These are phyloP conservation scores for Andinoacara biseriatus DNA, from an alignment of 2,113 vertebrate genomes.

Conservation along the genomic window DNA sequence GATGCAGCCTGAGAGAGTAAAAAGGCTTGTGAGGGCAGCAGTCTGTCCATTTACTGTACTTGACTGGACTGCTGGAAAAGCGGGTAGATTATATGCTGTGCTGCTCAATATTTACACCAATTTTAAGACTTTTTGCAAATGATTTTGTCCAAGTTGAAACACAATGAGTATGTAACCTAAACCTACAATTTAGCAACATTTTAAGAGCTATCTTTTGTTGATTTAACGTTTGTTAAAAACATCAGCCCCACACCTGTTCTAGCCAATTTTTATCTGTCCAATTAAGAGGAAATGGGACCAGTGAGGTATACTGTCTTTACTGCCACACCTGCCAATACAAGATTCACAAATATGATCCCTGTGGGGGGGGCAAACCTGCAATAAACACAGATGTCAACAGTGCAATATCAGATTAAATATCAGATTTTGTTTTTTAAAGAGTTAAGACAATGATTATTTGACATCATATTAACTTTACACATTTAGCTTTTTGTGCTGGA, in stretches of 20 bases:
- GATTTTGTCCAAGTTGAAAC: neutral
- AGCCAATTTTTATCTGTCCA: neutral
- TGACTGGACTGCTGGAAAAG: conserved; percentile 23
- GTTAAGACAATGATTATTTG: neutral
- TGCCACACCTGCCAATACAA: neutral
- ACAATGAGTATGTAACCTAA: neutral
- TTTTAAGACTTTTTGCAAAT: conserved; percentile 22
- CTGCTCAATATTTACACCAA: conserved; percentile 34
- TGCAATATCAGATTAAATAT: neutral
- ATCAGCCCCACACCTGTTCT: neutral
- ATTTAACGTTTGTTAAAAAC: neutral
- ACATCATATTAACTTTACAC: neutral
- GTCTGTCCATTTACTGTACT: conserved; percentile 55
- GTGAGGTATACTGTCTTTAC: neutral
- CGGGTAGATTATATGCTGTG: neutral
- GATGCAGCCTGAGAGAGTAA: conserved; percentile 77
- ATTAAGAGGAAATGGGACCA: neutral
- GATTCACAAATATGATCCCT: neutral
- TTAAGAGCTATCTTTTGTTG: neutral
- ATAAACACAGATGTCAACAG: neutral
- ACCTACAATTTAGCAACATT: neutral
- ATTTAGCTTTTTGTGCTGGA: neutral
- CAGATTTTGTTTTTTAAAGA: too few species aligned
- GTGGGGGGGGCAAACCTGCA: neutral
- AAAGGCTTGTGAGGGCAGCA: conserved; percentile 59